Conservation (phyloP, 2,113 vertebrate genomes). For the Tragelaphus strepsiceros region DNA sequence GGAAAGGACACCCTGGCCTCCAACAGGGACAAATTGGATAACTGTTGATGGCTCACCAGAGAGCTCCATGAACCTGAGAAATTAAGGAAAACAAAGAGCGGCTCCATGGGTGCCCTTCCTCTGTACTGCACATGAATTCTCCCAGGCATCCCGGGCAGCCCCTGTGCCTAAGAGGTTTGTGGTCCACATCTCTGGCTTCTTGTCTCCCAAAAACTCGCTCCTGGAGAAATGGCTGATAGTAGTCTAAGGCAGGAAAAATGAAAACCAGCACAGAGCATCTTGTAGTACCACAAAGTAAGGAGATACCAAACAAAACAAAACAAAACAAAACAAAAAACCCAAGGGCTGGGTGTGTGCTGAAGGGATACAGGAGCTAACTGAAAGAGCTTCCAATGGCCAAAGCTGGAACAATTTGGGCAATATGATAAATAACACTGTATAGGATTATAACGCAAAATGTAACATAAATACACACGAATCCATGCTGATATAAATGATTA, state of each 20-base stretch:
- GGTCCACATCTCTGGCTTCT: not conserved
- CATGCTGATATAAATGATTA: not conserved
- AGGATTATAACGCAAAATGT: not conserved
- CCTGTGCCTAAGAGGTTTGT: not conserved
- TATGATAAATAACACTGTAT: not conserved
- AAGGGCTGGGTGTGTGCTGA: not conserved
- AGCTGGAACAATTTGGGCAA: not conserved
- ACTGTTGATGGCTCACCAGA: not conserved
- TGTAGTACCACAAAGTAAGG: not conserved
- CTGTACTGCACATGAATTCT: not conserved
- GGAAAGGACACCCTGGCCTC: not conserved
- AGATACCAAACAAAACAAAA: not conserved
- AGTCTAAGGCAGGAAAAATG: not conserved
- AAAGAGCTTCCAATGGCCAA: not conserved
- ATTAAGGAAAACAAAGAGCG: not conserved
- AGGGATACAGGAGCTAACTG: not conserved
- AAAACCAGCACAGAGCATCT: not conserved
- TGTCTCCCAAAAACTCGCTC: not conserved
- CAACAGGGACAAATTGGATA: not conserved
- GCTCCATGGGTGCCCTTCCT: not conserved
- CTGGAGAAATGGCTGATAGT: not conserved
- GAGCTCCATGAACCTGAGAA: not conserved
- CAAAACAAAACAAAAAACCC: not conserved
- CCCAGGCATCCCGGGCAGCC: not conserved
- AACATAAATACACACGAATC: not conserved